These are phyloP conservation scores for Psittacula cyanocephala DNA, from an alignment of 2,113 vertebrate genomes.

Conservation along the genomic window DNA sequence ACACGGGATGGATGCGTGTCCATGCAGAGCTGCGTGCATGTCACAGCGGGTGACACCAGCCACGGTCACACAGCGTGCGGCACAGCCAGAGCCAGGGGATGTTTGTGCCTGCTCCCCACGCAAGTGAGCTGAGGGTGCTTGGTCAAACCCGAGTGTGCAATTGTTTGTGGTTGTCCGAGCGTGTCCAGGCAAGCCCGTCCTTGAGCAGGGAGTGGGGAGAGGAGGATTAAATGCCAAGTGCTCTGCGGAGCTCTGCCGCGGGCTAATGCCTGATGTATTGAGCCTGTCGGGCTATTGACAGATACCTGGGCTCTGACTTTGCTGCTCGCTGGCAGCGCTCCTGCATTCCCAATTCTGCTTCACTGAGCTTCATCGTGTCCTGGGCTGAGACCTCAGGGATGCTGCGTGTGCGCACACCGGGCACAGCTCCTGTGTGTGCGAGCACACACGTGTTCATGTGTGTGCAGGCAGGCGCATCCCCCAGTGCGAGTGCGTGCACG, in stretches of 20 bases:
- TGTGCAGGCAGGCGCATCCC: neutral
- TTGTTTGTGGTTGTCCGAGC: neutral
- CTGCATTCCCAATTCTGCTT: neutral
- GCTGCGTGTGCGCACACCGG: neutral
- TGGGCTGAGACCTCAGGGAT: rapidly evolving
- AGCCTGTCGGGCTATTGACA: neutral
- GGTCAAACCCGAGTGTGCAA: neutral
- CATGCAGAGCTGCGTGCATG: rapidly evolving
- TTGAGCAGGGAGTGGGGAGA: neutral
- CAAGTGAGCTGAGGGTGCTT: neutral
- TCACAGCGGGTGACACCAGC: neutral
- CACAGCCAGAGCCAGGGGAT: neutral
- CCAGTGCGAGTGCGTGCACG: rapidly evolving
- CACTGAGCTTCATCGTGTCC: neutral
- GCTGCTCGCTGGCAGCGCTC: neutral
- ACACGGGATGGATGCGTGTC: rapidly evolving
- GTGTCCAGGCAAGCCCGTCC: neutral
- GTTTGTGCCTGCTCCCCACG: rapidly evolving
- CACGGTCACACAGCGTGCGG: rapidly evolving
- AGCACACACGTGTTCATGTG: neutral
- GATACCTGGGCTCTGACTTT: neutral
- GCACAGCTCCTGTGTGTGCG: neutral
- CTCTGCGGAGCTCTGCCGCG: neutral
- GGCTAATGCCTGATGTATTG: neutral
- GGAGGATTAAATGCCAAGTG: neutral